Percentiles rank a stretch among this genome's conserved stretches.
Evolutionary conservation across 2,797 vertebrate species (phyloP).

Genomic region (Coregonus suidteri): DNA sequence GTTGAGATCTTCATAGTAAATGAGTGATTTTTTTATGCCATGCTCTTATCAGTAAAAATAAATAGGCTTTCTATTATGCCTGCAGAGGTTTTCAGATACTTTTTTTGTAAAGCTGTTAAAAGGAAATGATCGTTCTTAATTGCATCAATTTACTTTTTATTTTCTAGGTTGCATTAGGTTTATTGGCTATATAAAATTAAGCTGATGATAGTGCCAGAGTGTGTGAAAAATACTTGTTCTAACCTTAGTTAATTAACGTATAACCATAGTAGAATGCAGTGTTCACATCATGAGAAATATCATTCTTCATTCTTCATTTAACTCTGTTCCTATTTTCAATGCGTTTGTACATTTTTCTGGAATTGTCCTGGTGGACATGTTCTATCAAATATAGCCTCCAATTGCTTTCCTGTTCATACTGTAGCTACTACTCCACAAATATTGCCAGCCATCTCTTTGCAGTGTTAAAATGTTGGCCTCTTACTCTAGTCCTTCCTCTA

Average conservation of each 20-base stretch:
- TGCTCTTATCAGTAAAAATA: conserved; percentile 1
- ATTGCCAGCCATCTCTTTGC: not conserved
- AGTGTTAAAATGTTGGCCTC: conserved; percentile 50
- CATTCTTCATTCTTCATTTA: not conserved
- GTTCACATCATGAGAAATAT: not conserved
- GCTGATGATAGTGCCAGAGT: not conserved
- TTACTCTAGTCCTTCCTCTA: conserved; percentile 36
- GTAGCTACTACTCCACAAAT: not conserved
- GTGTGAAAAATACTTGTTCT: not conserved
- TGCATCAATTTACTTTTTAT: not conserved
- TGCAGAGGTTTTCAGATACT: not conserved
- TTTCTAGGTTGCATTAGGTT: not conserved
- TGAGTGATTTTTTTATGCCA: conserved; percentile 6
- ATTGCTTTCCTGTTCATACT: not conserved
- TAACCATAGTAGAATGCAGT: not conserved
- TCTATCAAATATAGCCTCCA: not conserved
- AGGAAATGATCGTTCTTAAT: not conserved
- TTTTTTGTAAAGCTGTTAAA: not conserved
- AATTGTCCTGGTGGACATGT: not conserved
- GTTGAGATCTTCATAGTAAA: conserved; percentile 40
- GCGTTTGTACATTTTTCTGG: not conserved
- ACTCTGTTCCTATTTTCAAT: not conserved
- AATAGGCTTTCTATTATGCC: not conserved
- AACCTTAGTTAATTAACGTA: not conserved
- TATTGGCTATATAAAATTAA: not conserved